Percentiles rank a stretch among this genome's conserved stretches.
phyloP scores from a whole-genome alignment of 2,113 vertebrate species.

The Grammomys surdaster region DNA sequence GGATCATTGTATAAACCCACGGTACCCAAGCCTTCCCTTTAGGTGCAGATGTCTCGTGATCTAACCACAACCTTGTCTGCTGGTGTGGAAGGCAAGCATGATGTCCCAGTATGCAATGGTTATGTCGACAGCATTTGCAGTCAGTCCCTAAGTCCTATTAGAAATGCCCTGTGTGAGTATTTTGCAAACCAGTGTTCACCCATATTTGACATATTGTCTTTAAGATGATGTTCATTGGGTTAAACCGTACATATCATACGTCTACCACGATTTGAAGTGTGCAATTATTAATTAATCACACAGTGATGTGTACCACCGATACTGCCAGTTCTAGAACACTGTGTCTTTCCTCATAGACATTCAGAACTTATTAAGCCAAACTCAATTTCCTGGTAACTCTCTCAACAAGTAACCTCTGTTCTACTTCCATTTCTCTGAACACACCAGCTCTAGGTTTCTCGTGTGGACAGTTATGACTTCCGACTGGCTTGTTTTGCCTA shows the following conservation, averaged over 20 bases:
- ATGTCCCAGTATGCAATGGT: constrained; percentile 2
- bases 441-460: background rate
- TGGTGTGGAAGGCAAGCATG: background rate
- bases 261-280: background rate
- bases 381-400: background rate
- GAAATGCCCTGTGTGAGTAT: background rate
- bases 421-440: background rate
- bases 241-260: background rate
- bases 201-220: background rate
- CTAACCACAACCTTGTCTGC: background rate
- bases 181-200: background rate
- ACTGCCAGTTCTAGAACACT: background rate
- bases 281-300: background rate
- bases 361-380: background rate
- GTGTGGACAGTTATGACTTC: background rate
- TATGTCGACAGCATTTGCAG: background rate
- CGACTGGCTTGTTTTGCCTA: constrained; percentile 8
- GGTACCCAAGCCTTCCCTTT: constrained; percentile 22
- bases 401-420: background rate
- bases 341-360: background rate
- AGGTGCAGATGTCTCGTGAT: constrained; percentile 1
- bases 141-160: background rate
- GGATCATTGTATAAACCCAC: background rate
- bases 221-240: background rate
- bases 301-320: background rate